Conservation (phyloP, 2,113 vertebrate species). For the Fregata magnificens region DNA sequence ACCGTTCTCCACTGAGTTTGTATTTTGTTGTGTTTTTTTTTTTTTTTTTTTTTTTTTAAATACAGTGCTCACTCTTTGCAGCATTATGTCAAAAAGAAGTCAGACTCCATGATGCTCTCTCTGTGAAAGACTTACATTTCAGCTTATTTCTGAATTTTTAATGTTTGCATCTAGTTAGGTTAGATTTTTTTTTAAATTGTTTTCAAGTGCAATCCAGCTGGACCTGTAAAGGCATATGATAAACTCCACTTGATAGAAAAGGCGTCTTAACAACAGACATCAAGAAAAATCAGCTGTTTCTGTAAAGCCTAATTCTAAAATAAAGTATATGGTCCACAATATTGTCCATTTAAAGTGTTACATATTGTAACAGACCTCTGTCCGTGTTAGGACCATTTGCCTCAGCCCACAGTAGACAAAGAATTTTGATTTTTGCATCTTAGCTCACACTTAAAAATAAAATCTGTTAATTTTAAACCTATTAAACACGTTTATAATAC, state of each 20-base stretch:
- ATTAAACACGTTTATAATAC: background rate
- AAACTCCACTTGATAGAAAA: background rate
- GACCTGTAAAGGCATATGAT: background rate
- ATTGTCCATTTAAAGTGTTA: background rate
- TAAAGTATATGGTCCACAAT: background rate
- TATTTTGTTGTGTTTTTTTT: background rate
- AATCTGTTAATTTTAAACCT: background rate
- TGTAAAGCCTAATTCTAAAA: background rate
- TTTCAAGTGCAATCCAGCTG: background rate
- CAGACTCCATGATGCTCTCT: background rate
- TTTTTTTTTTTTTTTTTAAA: no score
- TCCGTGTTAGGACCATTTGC: background rate
- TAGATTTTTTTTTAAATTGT: background rate
- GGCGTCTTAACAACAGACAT: background rate
- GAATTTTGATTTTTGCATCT: background rate
- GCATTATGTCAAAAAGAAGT: background rate
- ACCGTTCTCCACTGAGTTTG: background rate
- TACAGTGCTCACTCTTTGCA: background rate
- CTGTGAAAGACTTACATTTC: background rate
- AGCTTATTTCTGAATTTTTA: background rate
- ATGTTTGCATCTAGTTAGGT: background rate
- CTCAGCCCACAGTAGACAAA: background rate
- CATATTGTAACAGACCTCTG: background rate
- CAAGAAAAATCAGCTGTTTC: background rate
- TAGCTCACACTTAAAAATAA: background rate